Percentiles rank a stretch among this genome's conserved stretches.
These are phyloP conservation scores for Premnoplex brunnescens DNA, from an alignment of 2,797 vertebrate genomes.

Conservation along the genomic window DNA sequence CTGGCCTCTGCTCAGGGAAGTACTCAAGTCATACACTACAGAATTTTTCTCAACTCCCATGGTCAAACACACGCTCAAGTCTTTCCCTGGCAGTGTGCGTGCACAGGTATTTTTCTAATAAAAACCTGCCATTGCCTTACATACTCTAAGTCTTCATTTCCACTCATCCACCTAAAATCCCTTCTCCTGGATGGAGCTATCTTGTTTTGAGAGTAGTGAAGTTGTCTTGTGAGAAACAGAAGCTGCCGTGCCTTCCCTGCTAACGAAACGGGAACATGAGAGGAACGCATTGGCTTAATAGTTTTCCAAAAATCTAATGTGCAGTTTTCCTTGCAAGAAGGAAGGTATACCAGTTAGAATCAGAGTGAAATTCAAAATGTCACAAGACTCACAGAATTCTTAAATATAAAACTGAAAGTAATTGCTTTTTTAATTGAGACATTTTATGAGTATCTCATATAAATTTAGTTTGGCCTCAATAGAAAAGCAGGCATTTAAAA, in stretches of 20 bases:
- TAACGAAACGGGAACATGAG: neutral
- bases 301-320: neutral
- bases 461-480: neutral
- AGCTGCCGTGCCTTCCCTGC: neutral
- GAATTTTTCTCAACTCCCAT: neutral
- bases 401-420: neutral
- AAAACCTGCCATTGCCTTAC: neutral
- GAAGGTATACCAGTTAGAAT: neutral
- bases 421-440: neutral
- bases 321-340: neutral
- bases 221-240: neutral
- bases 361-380: neutral
- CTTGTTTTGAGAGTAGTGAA: neutral
- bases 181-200: neutral
- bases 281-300: neutral
- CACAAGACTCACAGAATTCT: neutral
- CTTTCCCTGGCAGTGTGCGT: neutral
- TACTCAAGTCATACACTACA: rapidly evolving
- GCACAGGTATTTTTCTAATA: neutral
- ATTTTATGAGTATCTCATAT: neutral
- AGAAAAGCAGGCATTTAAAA: neutral
- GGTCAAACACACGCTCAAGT: neutral
- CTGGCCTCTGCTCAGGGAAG: neutral
- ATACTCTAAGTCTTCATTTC: neutral
- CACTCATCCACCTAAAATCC: neutral